phyloP scores from a whole-genome alignment of 2,888 invertebrate species.

The Neria commutata region DNA sequence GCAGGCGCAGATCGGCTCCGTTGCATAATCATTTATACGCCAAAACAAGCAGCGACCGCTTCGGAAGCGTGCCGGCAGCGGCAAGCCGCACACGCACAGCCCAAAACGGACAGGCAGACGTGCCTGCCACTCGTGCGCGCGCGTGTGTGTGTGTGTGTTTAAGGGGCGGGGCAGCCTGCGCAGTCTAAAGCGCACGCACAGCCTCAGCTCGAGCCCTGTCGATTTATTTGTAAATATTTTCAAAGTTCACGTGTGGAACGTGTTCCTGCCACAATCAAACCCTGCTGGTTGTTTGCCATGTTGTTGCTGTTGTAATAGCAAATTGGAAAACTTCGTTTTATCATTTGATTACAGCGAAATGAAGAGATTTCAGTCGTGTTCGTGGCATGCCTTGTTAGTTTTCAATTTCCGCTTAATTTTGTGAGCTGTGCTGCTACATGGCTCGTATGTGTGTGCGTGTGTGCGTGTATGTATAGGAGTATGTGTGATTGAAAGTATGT shows the following conservation, averaged over 20 bases:
- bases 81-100: too few relatives aligned
- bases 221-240: not conserved
- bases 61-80: not conserved
- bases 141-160: too few relatives aligned
- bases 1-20: too few relatives aligned
- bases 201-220: not conserved
- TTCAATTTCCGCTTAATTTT: constrained; percentile 10
- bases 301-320: constrained; percentile 8
- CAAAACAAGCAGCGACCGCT: not conserved
- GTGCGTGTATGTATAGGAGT: not conserved
- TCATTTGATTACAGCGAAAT: constrained; percentile 12
- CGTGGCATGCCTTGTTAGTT: not conserved
- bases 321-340: constrained; percentile 19
- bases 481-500: not conserved
- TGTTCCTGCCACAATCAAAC: too few relatives aligned
- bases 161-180: too few relatives aligned
- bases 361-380: not conserved
- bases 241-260: not conserved
- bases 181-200: too few relatives aligned
- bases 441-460: constrained; percentile 7
- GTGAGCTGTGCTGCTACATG: constrained; percentile 3
- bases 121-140: too few relatives aligned
- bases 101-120: too few relatives aligned
- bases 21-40: too few relatives aligned
- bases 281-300: not conserved